Evolutionary conservation across 2,797 vertebrate species (phyloP).

Genomic region (Balearica regulorum): DNA sequence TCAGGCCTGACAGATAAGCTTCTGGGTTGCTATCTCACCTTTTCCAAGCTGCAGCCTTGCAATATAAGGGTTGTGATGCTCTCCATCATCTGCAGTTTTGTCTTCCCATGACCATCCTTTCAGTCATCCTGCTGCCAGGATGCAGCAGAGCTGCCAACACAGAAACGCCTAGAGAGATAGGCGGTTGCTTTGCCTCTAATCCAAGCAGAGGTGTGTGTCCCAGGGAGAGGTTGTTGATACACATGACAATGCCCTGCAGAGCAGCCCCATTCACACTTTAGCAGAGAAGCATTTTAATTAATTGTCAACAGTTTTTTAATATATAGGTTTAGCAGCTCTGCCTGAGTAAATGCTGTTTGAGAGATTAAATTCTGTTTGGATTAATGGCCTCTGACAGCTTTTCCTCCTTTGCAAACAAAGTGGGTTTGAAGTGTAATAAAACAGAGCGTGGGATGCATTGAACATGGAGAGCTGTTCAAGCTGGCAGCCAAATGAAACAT

Average conservation of each 20-base stretch:
- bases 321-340: conserved; percentile 54
- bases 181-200: background rate
- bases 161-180: background rate
- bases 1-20: background rate
- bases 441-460: conserved; percentile 34
- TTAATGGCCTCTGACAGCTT: conserved; percentile 70
- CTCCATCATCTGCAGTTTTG: background rate
- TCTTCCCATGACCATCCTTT: background rate
- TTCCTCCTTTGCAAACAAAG: conserved; percentile 66
- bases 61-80: background rate
- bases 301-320: conserved; percentile 63
- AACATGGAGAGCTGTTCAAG: conserved; percentile 24
- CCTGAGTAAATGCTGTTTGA: conserved; percentile 59
- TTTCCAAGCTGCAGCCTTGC: background rate
- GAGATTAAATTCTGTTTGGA: conserved; percentile 67
- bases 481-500: conserved; percentile 11
- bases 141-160: background rate
- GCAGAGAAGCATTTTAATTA: conserved; percentile 55
- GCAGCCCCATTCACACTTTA: background rate
- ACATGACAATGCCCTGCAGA: background rate
- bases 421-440: conserved; percentile 67
- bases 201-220: background rate
- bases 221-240: background rate
- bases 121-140: background rate
- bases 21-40: background rate